Evolutionary conservation across 2,888 invertebrate species (phyloP), one percentile per base, ranked within the genome.

Genomic region (Unio pictorum): DNA sequence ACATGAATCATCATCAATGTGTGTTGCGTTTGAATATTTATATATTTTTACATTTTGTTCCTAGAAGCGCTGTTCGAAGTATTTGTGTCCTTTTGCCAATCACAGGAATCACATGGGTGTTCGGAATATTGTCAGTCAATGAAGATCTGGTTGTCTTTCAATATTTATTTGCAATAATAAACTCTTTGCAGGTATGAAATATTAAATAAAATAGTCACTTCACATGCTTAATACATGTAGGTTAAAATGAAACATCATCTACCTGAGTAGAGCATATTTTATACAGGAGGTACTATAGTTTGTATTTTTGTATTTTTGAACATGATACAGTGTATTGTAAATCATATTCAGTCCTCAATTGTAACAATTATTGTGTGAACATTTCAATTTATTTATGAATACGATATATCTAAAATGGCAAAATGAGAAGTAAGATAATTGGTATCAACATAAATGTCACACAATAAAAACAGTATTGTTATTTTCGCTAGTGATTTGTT

Each of bases 101-200:
- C 20, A 70, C 84, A 68, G 84, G 84, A 1, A 20, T 82, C 2
- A 81, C 85, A 1, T 85, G 84, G 85, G 69, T 84, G 23, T 75
- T 83, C 61, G 85, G 85, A 5, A 68, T 85, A n/a, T 71, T 84
- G 20, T 75, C 81, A 34, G 77, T 85, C 20, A 83, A 80, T 69
- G 69, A 75, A 15, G 74, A 80, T 55, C 70, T 76, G 23, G 67
- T 80, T 18, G 61, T 75, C 15, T 80, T 85, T 23, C 82, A 82
- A 60, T 85, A 84, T 69, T 63, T 84, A 0, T 85, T 85, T 67
- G 74, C 79, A 61, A 74, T 82, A 55, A 77, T 79, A 55, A 85
- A 85, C 67, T 79, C 81, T 11, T 66, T 84, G 30, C 85, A 85
- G 83, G 85, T 84, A 71, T 64, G 67, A 26, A 26, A 6, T 11